Conservation (phyloP, 2,888 invertebrate species). For the Elmis aenea region DNA sequence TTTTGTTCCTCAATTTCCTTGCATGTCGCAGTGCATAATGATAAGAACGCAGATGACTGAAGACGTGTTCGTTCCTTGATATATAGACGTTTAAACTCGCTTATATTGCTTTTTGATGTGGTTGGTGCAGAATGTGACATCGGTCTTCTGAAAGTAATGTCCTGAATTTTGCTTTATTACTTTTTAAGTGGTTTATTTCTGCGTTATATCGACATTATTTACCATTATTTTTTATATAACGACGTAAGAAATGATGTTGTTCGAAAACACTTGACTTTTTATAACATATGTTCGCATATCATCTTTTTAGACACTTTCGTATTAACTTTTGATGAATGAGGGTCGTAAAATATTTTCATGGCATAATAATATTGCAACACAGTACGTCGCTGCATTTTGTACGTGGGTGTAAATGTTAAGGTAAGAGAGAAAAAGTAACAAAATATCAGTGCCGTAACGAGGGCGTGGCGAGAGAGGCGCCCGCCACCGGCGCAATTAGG, state of each 20-base stretch:
- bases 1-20: slow-evolving; percentile 36
- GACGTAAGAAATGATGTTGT: slow-evolving; percentile 14
- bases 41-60: slow-evolving; percentile 25
- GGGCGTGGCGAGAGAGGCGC: no score
- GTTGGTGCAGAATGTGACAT: slow-evolving; percentile 22
- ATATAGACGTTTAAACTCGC: slow-evolving; percentile 30
- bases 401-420: no score
- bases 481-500: no score
- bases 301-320: no score
- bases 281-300: no score
- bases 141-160: slow-evolving; percentile 30
- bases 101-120: slow-evolving; percentile 33
- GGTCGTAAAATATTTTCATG: no score
- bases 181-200: slow-evolving; percentile 27
- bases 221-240: slow-evolving; percentile 20
- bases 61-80: slow-evolving; percentile 22
- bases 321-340: no score
- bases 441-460: no score
- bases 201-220: slow-evolving; percentile 22
- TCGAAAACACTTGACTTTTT: no score
- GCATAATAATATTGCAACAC: no score
- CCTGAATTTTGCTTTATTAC: slow-evolving; percentile 31
- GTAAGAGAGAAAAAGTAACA: no score
- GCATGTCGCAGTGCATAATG: slow-evolving; percentile 30
- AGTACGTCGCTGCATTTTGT: no score